Percentiles rank a stretch among this genome's conserved stretches.
Evolutionary conservation across 2,888 invertebrate genomes (phyloP).

Genomic region (Metallyticus violacea): DNA sequence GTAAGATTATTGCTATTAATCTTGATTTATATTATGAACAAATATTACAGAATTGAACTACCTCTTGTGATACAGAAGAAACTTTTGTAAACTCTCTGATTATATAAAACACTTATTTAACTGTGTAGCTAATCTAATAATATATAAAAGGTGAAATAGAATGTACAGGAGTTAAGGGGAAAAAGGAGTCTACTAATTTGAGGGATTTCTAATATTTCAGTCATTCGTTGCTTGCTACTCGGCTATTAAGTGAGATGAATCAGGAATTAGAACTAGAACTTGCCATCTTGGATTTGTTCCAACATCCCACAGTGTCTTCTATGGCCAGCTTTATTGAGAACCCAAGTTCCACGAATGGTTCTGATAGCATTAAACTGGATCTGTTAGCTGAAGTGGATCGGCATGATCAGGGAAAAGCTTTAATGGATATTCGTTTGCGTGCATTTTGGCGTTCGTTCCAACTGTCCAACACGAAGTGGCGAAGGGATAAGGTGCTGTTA

Average conservation of each 20-base stretch:
- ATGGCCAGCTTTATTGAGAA: constrained; percentile 34
- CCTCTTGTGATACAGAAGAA: background rate
- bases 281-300: constrained; percentile 33
- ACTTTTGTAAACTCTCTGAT: background rate
- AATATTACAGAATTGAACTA: too few relatives aligned
- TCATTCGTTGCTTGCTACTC: constrained; percentile 37
- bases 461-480: constrained; percentile 33
- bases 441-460: constrained; percentile 37
- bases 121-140: too few relatives aligned
- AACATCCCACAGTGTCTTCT: constrained; percentile 35
- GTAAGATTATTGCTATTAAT: constrained; percentile 30
- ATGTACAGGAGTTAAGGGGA: too few relatives aligned
- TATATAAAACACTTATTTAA: too few relatives aligned
- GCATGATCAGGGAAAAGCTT: constrained; percentile 23
- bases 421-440: constrained; percentile 32
- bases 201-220: constrained; percentile 21
- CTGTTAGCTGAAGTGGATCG: constrained; percentile 28
- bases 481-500: constrained; percentile 35
- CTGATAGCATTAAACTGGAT: constrained; percentile 12
- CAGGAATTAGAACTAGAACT: constrained; percentile 32
- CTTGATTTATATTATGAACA: background rate
- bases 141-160: too few relatives aligned
- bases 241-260: constrained; percentile 36
- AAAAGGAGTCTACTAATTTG: background rate
- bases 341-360: background rate